Evolutionary conservation across 2,113 vertebrate species (phyloP).

Genomic region (Clarias magur): DNA sequence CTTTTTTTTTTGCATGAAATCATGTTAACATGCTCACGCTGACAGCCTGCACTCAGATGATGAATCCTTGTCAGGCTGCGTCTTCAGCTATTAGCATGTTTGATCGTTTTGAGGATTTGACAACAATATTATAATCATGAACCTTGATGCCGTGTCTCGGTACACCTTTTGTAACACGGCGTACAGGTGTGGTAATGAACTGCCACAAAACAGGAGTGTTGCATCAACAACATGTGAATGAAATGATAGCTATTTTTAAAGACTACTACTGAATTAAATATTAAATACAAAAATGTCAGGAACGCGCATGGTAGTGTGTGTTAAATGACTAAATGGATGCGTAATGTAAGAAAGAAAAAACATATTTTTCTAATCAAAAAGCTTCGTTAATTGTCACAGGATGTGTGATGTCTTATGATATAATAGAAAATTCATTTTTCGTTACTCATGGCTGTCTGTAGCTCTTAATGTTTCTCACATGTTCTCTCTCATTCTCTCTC

Average conservation of each 20-base stretch:
- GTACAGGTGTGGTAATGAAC: background rate
- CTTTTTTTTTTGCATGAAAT: no score
- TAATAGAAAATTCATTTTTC: constrained; percentile 57
- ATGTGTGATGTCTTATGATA: constrained; percentile 50
- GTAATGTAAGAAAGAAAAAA: background rate
- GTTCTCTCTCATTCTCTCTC: background rate
- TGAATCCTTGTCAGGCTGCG: background rate
- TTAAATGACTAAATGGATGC: background rate
- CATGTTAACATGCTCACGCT: no score
- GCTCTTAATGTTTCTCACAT: constrained; percentile 35
- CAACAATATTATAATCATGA: background rate
- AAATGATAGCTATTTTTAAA: background rate
- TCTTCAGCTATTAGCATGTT: background rate
- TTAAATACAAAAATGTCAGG: background rate
- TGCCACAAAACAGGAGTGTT: background rate
- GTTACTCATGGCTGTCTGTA: constrained; percentile 54
- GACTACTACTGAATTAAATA: no score
- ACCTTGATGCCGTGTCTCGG: no score
- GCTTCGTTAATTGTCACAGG: background rate
- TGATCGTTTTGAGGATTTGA: background rate
- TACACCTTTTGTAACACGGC: no score
- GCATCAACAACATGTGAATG: background rate
- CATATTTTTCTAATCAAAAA: background rate
- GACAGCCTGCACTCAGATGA: background rate
- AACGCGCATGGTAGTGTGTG: background rate